Percentiles rank a stretch among this genome's conserved stretches.
Conservation (phyloP, 2,888 invertebrate species). For the Desoria tigrina region DNA sequence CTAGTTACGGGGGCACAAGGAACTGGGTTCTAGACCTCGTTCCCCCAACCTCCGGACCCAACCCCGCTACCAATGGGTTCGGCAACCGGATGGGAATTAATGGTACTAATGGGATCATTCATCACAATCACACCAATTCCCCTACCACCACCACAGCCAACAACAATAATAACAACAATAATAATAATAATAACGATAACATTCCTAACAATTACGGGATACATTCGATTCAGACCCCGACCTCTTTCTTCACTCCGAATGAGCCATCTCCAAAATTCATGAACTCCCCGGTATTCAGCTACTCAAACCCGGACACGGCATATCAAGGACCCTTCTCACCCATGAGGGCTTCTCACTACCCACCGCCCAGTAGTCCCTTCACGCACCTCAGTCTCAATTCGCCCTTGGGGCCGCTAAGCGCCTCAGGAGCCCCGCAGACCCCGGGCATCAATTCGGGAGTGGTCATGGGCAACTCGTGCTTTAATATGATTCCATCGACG, state of each 20-base stretch:
- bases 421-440: conserved; percentile 31
- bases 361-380: conserved; percentile 50
- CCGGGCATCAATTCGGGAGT: conserved; percentile 30
- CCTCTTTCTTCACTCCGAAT: conserved; percentile 52
- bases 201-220: conserved; percentile 32
- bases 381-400: conserved; percentile 47
- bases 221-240: conserved; percentile 49
- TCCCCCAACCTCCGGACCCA: conserved; percentile 18
- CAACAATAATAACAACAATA: conserved; percentile 24
- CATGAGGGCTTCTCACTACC: conserved; percentile 47
- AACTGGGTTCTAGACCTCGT: conserved; percentile 28
- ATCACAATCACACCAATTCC: conserved; percentile 18
- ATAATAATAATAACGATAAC: conserved; percentile 18
- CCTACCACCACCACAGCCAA: conserved; percentile 24
- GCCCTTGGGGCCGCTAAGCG: conserved; percentile 29
- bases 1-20: conserved; percentile 26
- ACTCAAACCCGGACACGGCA: conserved; percentile 50
- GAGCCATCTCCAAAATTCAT: conserved; percentile 53
- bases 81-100: neutral
- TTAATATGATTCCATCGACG: conserved; percentile 53
- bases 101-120: neutral
- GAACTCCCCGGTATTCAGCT: conserved; percentile 53
- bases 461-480: conserved; percentile 39
- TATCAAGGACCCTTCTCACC: conserved; percentile 53
- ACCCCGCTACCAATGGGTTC: no score